These are phyloP conservation scores for Plemyria rubiginata DNA, from an alignment of 2,888 invertebrate genomes.

Conservation along the genomic window DNA sequence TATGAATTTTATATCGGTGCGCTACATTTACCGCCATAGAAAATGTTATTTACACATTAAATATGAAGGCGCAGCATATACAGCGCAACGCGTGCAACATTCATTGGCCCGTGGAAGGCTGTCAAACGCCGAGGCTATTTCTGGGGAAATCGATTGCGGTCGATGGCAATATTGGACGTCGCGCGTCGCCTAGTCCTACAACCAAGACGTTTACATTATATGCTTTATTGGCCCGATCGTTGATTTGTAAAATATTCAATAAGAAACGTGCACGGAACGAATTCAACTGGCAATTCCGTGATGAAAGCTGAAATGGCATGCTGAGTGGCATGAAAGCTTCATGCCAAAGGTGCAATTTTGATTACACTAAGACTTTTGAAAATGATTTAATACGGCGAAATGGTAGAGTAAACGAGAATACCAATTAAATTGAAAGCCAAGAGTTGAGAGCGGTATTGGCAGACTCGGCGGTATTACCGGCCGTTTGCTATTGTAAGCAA, in stretches of 20 bases:
- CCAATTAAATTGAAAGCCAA: slow-evolving; percentile 64
- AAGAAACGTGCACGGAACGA: slow-evolving; percentile 4
- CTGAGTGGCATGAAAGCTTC: too few relatives aligned
- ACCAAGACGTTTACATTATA: slow-evolving; percentile 48
- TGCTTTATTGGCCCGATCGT: slow-evolving; percentile 24
- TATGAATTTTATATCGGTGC: slow-evolving; percentile 65
- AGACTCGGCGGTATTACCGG: slow-evolving; percentile 64
- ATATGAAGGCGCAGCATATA: slow-evolving; percentile 69
- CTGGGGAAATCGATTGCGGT: slow-evolving; percentile 69
- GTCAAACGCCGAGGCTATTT: slow-evolving; percentile 70
- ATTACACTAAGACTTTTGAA: slow-evolving; percentile 25
- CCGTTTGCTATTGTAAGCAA: slow-evolving; percentile 76
- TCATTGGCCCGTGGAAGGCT: slow-evolving; percentile 60
- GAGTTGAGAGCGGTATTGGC: slow-evolving; percentile 66
- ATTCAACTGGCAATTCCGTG: not conserved
- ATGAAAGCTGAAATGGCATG: too few relatives aligned
- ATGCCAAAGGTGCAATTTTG: slow-evolving; percentile 5
- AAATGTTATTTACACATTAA: slow-evolving; percentile 73
- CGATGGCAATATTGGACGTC: slow-evolving; percentile 48
- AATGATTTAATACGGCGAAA: slow-evolving; percentile 46
- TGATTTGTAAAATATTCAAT: slow-evolving; percentile 11
- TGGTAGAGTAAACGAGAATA: slow-evolving; percentile 55
- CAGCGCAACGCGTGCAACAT: slow-evolving; percentile 62
- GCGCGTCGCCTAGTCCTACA: slow-evolving; percentile 29
- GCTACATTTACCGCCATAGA: slow-evolving; percentile 63